phyloP scores from a whole-genome alignment of 1,140 invertebrate species.

The Patella vulgata region DNA sequence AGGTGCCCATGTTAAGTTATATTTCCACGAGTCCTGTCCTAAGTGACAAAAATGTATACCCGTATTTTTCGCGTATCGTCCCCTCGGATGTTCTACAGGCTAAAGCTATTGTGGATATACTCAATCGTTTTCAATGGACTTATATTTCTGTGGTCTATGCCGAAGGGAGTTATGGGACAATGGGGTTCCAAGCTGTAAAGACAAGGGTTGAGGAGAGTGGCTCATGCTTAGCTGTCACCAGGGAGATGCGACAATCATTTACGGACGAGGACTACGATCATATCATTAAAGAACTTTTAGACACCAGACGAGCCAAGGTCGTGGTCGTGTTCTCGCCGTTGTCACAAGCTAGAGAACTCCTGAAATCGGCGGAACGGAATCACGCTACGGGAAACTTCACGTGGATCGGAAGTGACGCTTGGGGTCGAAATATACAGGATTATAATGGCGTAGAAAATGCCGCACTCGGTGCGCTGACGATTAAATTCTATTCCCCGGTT shows the following conservation, averaged over 20 bases:
- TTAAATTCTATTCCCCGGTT: slow-evolving; percentile 69
- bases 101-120: slow-evolving; percentile 25
- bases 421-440: slow-evolving; percentile 77
- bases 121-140: slow-evolving; percentile 30
- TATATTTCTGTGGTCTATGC: slow-evolving; percentile 36
- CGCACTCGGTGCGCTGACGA: slow-evolving; percentile 78
- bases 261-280: slow-evolving; percentile 21
- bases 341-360: slow-evolving; percentile 72
- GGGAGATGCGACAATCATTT: slow-evolving; percentile 69
- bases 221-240: slow-evolving; percentile 72
- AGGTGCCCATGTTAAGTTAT: slow-evolving; percentile 72
- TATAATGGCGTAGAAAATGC: slow-evolving; percentile 75
- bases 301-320: slow-evolving; percentile 59
- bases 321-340: slow-evolving; percentile 77
- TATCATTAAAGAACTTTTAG: slow-evolving; percentile 9
- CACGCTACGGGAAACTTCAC: slow-evolving; percentile 67
- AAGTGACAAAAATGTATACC: slow-evolving; percentile 28
- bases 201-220: slow-evolving; percentile 3
- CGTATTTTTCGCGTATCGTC: slow-evolving; percentile 37
- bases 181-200: slow-evolving; percentile 18
- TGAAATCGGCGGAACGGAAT: slow-evolving; percentile 65
- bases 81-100: slow-evolving; percentile 65
- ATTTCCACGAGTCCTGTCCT: slow-evolving; percentile 27
- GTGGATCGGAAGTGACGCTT: slow-evolving; percentile 80
- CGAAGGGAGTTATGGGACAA: slow-evolving; percentile 68